Conservation (phyloP, 2,797 vertebrate genomes). For the Syndactyla subalaris region DNA sequence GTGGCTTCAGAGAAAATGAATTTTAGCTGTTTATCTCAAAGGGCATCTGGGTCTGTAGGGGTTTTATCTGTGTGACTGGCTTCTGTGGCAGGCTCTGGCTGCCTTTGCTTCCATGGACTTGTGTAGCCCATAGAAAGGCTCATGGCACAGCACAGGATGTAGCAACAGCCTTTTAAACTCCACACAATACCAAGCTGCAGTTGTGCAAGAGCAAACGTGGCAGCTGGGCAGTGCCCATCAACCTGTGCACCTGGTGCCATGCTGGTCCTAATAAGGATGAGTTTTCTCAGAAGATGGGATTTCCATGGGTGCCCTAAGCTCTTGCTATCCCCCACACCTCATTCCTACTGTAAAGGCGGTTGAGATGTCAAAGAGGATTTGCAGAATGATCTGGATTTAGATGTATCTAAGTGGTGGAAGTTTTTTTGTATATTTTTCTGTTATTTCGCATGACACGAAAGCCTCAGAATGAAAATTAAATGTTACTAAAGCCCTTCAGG, state of each 20-base stretch:
- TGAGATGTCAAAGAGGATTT: neutral
- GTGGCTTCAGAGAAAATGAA: neutral
- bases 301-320: neutral
- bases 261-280: neutral
- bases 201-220: neutral
- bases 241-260: fast-evolving
- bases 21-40: constrained; percentile 2
- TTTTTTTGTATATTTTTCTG: neutral
- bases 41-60: neutral
- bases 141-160: fast-evolving
- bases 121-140: neutral
- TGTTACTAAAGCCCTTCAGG: neutral
- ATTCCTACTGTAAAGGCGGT: fast-evolving
- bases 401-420: neutral
- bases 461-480: neutral
- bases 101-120: neutral
- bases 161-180: neutral
- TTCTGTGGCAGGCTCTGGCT: neutral
- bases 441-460: fast-evolving
- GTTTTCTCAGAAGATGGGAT: neutral
- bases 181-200: neutral
- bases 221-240: neutral
- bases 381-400: neutral
- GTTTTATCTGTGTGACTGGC: neutral
- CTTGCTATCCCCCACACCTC: neutral